A percentile compares a stretch with the other conserved stretches of the same genome.
phyloP scores from a whole-genome alignment of 2,797 vertebrate genomes.

The Denticeps clupeoides region DNA sequence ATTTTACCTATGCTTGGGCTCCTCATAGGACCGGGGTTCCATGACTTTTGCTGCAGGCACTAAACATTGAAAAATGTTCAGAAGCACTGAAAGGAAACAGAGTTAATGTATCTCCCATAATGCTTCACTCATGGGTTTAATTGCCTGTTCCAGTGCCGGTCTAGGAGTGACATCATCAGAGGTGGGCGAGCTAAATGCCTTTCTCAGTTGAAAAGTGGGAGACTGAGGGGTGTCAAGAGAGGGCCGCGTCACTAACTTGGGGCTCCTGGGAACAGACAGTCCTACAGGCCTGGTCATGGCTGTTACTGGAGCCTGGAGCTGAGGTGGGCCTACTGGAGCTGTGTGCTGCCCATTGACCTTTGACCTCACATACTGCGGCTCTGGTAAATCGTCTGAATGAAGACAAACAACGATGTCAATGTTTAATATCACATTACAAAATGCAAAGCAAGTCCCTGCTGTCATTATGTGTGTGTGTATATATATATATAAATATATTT shows the following conservation, averaged over 20 bases:
- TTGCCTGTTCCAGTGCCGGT: too few relatives aligned
- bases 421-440: too few relatives aligned
- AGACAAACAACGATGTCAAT: too few relatives aligned
- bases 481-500: not conserved
- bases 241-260: not conserved
- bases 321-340: conserved; percentile 20
- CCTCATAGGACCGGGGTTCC: not conserved
- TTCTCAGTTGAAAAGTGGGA: too few relatives aligned
- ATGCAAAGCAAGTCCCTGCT: too few relatives aligned
- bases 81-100: not conserved
- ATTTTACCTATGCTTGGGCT: conserved; percentile 9
- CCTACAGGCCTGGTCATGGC: conserved; percentile 29
- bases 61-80: not conserved
- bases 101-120: not conserved
- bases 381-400: not conserved
- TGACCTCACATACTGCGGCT: conserved; percentile 2
- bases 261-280: conserved; percentile 17
- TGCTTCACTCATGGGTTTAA: conserved; percentile 27
- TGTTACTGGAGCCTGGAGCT: conserved; percentile 37
- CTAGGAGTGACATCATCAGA: too few relatives aligned
- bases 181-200: too few relatives aligned
- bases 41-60: conserved; percentile 9
- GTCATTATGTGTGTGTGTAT: too few relatives aligned
- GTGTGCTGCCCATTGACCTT: conserved; percentile 13
- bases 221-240: conserved; percentile 9